Base-by-base conservation (phyloP, 2,113 vertebrate genomes). In the Sardina pilchardus region DNA sequence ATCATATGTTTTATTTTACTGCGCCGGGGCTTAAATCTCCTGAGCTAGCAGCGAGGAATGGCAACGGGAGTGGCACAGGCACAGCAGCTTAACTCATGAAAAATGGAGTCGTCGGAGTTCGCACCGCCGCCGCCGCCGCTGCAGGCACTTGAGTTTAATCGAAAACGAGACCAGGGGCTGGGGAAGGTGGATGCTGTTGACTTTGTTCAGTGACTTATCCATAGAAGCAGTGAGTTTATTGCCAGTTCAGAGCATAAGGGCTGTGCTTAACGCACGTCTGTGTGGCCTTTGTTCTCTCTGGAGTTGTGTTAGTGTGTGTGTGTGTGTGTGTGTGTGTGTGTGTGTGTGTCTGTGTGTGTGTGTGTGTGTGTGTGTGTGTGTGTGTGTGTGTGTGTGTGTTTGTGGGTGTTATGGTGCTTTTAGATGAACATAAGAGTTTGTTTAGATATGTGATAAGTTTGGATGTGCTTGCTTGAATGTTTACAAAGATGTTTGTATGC, bases 1-100 rank as follows among this genome's bases (percentile, higher is more conserved):
- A 90, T 91, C 86, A 82, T 88, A 84, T 88, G 81, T 88, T 91
- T 89, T 93, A 91, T 91, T 92, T 91, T 88, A 86, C 90, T 88
- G 87, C 87, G 88, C 82, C 82, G 71, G 21, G 43, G 43, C 83
- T 88, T 88, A 88, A 93, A 88, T 89, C 88, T 88, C 59, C 86
- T 56, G 84, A 87, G 30, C 89, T 82, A 85, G 82, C 75, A 86
- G 86, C 85, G 82, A 63, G 71, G 71, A 78, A 78, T 78, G 71
- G 71, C 36, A 83, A 81, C 53, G 81, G 81, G 36, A 85, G 86
- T 82, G 56, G 75, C 78, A 24, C 2, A 63, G 85, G 88, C 86
- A 34, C 1, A 71, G 85, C 88, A 87, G 86, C 84, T 87, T 88
- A 88, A 90, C 86, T 30, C 81, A 85, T 89, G 80, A 90, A 87